Evolutionary conservation across 2,888 invertebrate species (phyloP), one percentile per base, ranked within the genome.

Genomic region (Cynaeus angustus): DNA sequence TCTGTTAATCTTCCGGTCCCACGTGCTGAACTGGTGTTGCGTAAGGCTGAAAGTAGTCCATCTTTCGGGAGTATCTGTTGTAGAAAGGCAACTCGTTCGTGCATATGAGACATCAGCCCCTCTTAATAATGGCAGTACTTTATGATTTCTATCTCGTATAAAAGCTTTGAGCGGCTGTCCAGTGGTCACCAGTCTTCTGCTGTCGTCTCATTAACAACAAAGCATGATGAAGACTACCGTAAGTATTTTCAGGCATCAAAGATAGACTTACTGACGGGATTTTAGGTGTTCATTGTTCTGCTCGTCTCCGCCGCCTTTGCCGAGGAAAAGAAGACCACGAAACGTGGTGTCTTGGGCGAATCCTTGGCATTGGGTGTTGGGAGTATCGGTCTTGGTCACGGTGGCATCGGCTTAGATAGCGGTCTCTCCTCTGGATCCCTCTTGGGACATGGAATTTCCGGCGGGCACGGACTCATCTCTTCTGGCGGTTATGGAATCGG

Each of bases 281-380:
- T 81, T 8, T 78, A 87, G 87, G 81, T 87, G 70, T 83, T 86
- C 74, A 71, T 86, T 72, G 76, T 86, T 62, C 75, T 88, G 73
- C 80, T 83, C 70, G 80, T 84, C 75, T 85, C 85, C 71, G 83
- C 85, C 76, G 83, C 84, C 71, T 77, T 80, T 45, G 83, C 82
- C 53, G 82, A 79, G 74, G 81, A 82, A 74, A 85, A 85, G 79
- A 85, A 84, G 76, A 82, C 80, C 80, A 79, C 82, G 8, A 85
- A 86, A 82, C 85, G 87, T 78, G 86, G 86, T 77, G 82, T 86
- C 78, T 84, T 83, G 74, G 86, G 84, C 56, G 83, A 83, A 80
- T 81, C 82, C 69, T 74, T 82, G 59, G 81, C 77, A 73, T 79
- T 80, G 43, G 80, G 81, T 73, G 78, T 70, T 70, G 79, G 80